A percentile compares a stretch with the other conserved stretches of the same genome.
phyloP scores from a whole-genome alignment of 2,797 vertebrate genomes.

The Phaenicophaeus curvirostris region DNA sequence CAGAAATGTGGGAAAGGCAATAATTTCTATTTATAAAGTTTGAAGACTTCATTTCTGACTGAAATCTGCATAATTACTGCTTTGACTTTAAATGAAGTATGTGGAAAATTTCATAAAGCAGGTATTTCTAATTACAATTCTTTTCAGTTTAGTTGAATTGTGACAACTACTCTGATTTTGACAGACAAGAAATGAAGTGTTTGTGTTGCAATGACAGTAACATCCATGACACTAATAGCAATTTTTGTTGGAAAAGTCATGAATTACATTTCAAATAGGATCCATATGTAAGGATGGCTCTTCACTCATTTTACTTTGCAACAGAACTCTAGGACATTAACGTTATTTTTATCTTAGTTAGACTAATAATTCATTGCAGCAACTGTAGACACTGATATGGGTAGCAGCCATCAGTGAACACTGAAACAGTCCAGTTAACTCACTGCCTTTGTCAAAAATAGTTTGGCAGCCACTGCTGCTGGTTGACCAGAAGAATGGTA shows the following conservation, averaged over 20 bases:
- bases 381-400: not conserved
- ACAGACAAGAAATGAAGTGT: conserved; percentile 79
- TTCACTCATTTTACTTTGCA: conserved; percentile 62
- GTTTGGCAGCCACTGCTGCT: not conserved
- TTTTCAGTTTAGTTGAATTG: conserved; percentile 69
- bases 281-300: conserved; percentile 30
- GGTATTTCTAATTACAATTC: conserved; percentile 33
- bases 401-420: conserved; percentile 8
- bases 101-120: conserved; percentile 59
- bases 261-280: conserved; percentile 62
- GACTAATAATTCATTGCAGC: conserved; percentile 48
- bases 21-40: conserved; percentile 37
- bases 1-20: not conserved
- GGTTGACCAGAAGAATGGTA: not conserved
- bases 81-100: conserved; percentile 52
- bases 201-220: conserved; percentile 62
- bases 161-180: conserved; percentile 86
- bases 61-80: conserved; percentile 68
- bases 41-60: conserved; percentile 44
- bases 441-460: not conserved
- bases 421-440: conserved; percentile 1
- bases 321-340: conserved; percentile 55
- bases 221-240: conserved; percentile 70
- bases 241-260: conserved; percentile 74
- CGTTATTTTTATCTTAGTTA: conserved; percentile 54